Evolutionary conservation across 2,888 invertebrate species (phyloP), one percentile per base, ranked within the genome.

Genomic region (Andrena flavipes): DNA sequence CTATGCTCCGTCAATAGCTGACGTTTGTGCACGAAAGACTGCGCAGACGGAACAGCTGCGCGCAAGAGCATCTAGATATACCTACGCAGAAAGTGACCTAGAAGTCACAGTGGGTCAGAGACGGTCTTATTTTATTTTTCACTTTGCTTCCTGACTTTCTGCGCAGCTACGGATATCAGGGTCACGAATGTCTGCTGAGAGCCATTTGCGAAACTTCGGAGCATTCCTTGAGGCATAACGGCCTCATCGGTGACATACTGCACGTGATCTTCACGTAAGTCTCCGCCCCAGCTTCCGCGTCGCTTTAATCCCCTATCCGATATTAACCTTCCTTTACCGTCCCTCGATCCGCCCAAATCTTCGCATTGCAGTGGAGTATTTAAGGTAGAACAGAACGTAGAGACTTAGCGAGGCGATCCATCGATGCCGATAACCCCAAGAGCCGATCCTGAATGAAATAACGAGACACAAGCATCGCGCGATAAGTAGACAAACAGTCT

Each of bases 191-290:
- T 93, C 93, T 97, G 87, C 94, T 97, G 84, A 95, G 97, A 88
- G 95, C 96, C 86, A 97, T 97, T 92, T 97, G 97, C 92, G 97
- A 97, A 92, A 95, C 96, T 35, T 96, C 97, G 0, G 95, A 96
- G 88, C 94, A 95, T 81, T 96, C 97, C 69, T 95, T 97, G 90
- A 95, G 95, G 87, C 95, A 96, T 91, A 96, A 96, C 89, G 97
- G 97, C 5, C 94, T 97, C 90, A 95, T 97, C 84, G 97, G 96
- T 33, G 96, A 97, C 94, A 95, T 97, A 90, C 94, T 97, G 85
- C 96, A 97, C 94, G 96, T 97, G 88, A 93, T 97, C 91, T 95
- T 97, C 92, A 96, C 96, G 26, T 97, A 87, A 88, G 88, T 87
- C 62, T 29, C 60, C 23, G 13, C 59, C n/a, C 71, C 70, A 62